Percentiles rank a stretch among this genome's conserved stretches.
Conservation (phyloP, 1,140 invertebrate genomes). For the Myzus persicae region DNA sequence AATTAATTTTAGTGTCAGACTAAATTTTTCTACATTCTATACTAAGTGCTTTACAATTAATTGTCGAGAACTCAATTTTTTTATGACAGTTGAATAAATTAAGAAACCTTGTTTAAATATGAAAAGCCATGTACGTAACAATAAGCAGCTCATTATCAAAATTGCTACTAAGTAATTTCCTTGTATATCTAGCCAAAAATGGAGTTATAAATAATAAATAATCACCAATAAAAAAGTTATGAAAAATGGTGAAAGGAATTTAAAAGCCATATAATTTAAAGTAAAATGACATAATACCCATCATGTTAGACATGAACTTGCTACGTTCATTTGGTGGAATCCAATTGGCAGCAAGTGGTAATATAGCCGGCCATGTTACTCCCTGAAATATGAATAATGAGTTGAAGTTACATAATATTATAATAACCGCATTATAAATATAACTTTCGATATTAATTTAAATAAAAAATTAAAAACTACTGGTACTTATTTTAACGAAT, state of each 20-base stretch:
- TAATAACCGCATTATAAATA: background rate
- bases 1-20: background rate
- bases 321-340: slow-evolving; percentile 88
- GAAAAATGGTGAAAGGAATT: background rate
- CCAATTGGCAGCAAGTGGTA: slow-evolving; percentile 89
- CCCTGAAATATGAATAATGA: slow-evolving; percentile 67
- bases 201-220: background rate
- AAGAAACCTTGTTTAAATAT: background rate
- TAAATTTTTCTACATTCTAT: background rate
- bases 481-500: background rate
- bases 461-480: too few relatives aligned
- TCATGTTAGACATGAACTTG: slow-evolving; percentile 86
- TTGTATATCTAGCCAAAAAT: background rate
- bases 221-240: slow-evolving; percentile 48
- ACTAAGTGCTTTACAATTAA: background rate
- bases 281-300: slow-evolving; percentile 70
- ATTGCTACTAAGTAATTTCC: background rate
- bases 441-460: too few relatives aligned
- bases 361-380: slow-evolving; percentile 90
- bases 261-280: slow-evolving; percentile 62
- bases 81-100: background rate
- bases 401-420: background rate
- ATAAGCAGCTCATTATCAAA: background rate
- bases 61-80: background rate
- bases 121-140: background rate